phyloP scores from a whole-genome alignment of 1,140 invertebrate species.

The Rhagoletis zephyria region DNA sequence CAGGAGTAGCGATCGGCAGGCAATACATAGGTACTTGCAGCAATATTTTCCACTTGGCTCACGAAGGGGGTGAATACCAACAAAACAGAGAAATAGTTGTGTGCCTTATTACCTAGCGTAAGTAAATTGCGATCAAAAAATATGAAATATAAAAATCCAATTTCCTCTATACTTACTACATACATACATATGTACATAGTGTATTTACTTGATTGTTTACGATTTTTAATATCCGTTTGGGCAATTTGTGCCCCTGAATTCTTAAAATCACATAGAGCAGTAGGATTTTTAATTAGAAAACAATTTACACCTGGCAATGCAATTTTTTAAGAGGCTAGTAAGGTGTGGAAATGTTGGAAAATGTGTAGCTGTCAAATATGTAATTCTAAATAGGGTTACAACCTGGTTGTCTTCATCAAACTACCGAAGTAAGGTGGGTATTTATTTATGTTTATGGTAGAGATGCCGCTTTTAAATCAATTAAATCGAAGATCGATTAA shows the following conservation, averaged over 20 bases:
- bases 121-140: neutral
- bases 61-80: neutral
- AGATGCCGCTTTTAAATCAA: too few species aligned
- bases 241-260: too few species aligned
- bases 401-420: too few species aligned
- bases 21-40: neutral
- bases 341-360: too few species aligned
- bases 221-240: slow-evolving; percentile 33
- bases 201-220: neutral
- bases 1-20: neutral
- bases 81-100: neutral
- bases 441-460: too few species aligned
- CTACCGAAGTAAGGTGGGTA: too few species aligned
- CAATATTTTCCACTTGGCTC: neutral
- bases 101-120: neutral
- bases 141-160: neutral
- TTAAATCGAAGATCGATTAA: too few species aligned
- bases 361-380: too few species aligned
- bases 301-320: neutral
- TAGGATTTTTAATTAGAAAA: neutral
- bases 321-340: too few species aligned
- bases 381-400: too few species aligned
- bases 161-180: neutral
- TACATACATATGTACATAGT: too few species aligned
- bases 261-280: neutral